Base-by-base conservation (phyloP, 2,888 invertebrate species). In the Callyntrura sp. region DNA sequence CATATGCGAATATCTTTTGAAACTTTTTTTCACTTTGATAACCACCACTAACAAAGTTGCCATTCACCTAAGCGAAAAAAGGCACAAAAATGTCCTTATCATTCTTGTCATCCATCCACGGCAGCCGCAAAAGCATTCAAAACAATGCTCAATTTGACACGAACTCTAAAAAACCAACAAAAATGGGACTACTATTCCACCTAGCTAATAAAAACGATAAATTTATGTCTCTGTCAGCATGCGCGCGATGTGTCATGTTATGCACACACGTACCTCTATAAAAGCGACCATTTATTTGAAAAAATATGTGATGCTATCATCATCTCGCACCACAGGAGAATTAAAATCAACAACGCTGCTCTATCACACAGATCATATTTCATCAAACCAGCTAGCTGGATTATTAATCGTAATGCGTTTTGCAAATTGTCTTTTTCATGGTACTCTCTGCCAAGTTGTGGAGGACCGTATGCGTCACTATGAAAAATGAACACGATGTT, bases 391-490 rank as follows among this genome's bases (percentile, higher is more conserved):
- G 43, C 14, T 28, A 83, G 43, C 14, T 11, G 20, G 79, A 62
- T 23, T 62, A 60, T 20, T 65, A 51, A 68, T 83, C 70, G 25
- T 83, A 68, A 68, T 79, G 79, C 57, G 57, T 35, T 23, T 28
- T 55, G 55, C 70, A 68, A 68, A 68, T 83, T 70, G 48, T 70
- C 23, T 51, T 70, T 51, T 23, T 48, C 12, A 51, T 48, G 17
- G 51, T 51, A n/a, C 35, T 25, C 17, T 35, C 2, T 17, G 73
- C 9, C 1, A 17, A n/a, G 73, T 17, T 14, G 35, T 17, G 8
- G 20, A 23, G 23, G 9, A 17, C 17, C 1, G 6, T 2, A 6
- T 35, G 6, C 35, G 6, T 35, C 6, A 6, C 6, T 4, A 35
- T 35, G n/a, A 35, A 35, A 35, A 35, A 35, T 35, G 35, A 35